Evolutionary conservation across 2,888 invertebrate genomes (phyloP).

Genomic region (Argynnis bischoffii): DNA sequence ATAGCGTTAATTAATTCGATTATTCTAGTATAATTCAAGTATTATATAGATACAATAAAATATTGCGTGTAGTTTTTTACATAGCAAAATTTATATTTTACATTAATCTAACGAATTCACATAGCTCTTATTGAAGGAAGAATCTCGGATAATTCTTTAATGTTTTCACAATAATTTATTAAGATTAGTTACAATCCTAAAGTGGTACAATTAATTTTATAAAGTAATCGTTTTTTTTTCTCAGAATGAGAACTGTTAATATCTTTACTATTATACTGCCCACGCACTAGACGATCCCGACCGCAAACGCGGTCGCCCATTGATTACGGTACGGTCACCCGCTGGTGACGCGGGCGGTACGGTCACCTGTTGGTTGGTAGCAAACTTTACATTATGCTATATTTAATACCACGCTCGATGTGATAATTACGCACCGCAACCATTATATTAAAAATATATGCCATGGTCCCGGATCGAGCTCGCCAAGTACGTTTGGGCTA

Average conservation of each 20-base stretch:
- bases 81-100: constrained; percentile 24
- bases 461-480: too few species aligned
- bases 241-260: background rate
- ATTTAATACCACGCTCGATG: too few species aligned
- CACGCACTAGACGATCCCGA: too few species aligned
- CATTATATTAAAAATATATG: too few species aligned
- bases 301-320: too few species aligned
- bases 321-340: too few species aligned
- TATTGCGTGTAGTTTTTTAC: constrained; percentile 26
- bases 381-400: too few species aligned
- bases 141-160: constrained; percentile 27
- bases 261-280: background rate
- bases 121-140: constrained; percentile 4
- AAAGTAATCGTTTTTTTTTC: background rate
- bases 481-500: too few species aligned
- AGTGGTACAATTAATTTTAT: background rate
- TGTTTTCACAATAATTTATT: background rate
- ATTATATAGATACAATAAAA: constrained; percentile 18
- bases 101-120: constrained; percentile 1
- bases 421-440: too few species aligned
- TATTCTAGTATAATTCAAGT: constrained; percentile 26
- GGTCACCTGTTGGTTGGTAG: too few species aligned
- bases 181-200: background rate
- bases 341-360: too few species aligned
- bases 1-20: constrained; percentile 23